A percentile compares a stretch with the other conserved stretches of the same genome.
These are phyloP conservation scores for Chlamydotis undulata DNA, from an alignment of 2,113 vertebrate species.

Conservation along the genomic window DNA sequence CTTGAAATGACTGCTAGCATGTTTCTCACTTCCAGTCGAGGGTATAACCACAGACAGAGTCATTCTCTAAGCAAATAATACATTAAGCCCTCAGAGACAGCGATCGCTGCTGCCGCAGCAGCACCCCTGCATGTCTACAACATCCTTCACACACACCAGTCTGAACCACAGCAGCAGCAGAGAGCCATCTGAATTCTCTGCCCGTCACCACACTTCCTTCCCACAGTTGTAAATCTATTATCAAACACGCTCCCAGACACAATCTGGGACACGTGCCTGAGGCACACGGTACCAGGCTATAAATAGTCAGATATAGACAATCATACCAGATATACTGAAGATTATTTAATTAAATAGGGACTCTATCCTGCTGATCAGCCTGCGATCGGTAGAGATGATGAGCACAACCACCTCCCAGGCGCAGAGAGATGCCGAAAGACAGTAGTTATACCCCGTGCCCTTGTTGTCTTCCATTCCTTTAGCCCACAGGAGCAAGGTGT, in stretches of 20 bases:
- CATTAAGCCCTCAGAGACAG: not conserved
- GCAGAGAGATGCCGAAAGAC: not conserved
- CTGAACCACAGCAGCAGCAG: not conserved
- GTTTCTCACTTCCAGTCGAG: not conserved
- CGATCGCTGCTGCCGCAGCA: not conserved
- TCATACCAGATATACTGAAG: not conserved
- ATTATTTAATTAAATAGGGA: constrained; percentile 19
- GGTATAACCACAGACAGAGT: not conserved
- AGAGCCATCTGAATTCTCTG: not conserved
- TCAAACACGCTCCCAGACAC: constrained; percentile 5
- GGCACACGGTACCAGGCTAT: not conserved
- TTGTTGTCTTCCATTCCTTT: not conserved
- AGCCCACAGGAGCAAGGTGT: not conserved
- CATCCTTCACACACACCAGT: not conserved
- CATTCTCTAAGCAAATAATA: not conserved
- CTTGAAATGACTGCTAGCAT: not conserved
- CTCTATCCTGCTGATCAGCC: not conserved
- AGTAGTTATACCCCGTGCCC: not conserved
- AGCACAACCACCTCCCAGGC: not conserved
- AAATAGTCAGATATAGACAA: constrained; percentile 1
- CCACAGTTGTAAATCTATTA: constrained; percentile 36
- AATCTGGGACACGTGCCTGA: not conserved
- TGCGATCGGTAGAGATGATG: not conserved
- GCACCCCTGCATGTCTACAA: not conserved
- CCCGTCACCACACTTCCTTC: not conserved